phyloP scores from a whole-genome alignment of 2,888 invertebrate species.

The Noctua comes region DNA sequence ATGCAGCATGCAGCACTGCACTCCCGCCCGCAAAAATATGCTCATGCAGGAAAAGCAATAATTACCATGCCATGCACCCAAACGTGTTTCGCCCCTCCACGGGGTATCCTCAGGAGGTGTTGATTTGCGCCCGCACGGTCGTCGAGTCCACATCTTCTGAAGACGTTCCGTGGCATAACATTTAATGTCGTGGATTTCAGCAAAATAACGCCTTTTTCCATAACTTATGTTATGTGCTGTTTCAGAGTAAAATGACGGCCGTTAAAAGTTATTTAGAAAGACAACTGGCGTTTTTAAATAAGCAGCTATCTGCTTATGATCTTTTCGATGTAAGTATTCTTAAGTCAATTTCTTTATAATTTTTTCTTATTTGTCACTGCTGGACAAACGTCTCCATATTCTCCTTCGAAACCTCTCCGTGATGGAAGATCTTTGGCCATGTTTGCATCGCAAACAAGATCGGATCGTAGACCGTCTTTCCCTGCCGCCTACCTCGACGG shows the following conservation, averaged over 20 bases:
- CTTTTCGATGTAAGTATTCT: conserved; percentile 68
- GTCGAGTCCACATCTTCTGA: background rate
- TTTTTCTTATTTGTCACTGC: background rate
- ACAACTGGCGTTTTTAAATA: conserved; percentile 75
- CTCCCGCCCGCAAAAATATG: background rate
- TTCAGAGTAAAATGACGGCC: conserved; percentile 82
- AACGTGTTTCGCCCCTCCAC: background rate
- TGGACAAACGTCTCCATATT: background rate
- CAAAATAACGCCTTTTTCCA: background rate
- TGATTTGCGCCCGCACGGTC: background rate
- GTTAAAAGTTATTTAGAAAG: conserved; percentile 79
- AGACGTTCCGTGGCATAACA: background rate
- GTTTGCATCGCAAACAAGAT: background rate
- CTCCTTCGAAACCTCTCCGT: background rate
- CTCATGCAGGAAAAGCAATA: background rate
- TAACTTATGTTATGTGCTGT: background rate
- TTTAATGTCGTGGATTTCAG: background rate
- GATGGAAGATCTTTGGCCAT: background rate
- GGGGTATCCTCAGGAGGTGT: background rate
- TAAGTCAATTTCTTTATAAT: background rate
- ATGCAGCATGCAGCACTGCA: background rate
- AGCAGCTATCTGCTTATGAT: conserved; percentile 64
- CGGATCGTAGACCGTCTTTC: background rate
- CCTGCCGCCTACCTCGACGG: background rate
- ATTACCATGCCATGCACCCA: background rate